Conservation (phyloP, 2,113 vertebrate genomes). For the Myodes glareolus region DNA sequence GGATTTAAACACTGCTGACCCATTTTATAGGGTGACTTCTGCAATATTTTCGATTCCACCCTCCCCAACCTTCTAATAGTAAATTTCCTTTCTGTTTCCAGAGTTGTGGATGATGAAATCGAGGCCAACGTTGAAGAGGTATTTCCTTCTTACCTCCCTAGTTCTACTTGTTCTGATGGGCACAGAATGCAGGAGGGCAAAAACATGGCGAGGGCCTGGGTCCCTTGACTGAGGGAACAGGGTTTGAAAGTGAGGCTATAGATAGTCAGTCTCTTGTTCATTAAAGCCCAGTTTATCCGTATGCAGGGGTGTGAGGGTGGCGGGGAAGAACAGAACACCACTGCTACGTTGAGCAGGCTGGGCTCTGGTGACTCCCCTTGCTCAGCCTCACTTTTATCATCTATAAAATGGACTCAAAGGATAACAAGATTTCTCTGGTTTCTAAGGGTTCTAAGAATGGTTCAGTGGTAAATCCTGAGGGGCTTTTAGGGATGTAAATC, state of each 20-base stretch:
- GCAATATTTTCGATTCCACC: not conserved
- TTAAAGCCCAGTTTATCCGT: fast-evolving
- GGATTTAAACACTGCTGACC: not conserved
- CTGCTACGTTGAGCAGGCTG: fast-evolving
- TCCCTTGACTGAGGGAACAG: not conserved
- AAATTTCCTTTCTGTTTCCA: constrained; percentile 77
- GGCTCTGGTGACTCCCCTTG: not conserved
- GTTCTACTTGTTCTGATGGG: not conserved
- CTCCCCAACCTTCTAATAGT: not conserved
- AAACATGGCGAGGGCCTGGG: not conserved
- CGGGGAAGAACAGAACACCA: not conserved
- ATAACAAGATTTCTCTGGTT: not conserved
- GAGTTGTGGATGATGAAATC: constrained; percentile 87
- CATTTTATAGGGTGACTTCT: not conserved
- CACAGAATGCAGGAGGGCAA: not conserved
- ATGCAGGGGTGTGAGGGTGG: fast-evolving
- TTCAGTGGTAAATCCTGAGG: not conserved
- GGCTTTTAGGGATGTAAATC: not conserved
- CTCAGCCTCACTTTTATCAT: not conserved
- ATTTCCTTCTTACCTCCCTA: not conserved
- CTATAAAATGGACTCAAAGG: not conserved
- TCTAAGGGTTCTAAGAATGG: not conserved
- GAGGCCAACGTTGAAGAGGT: constrained; percentile 88
- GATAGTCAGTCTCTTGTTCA: not conserved
- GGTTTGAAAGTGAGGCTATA: not conserved